Conservation (phyloP, 2,888 invertebrate genomes). For the Hesperia comma region DNA sequence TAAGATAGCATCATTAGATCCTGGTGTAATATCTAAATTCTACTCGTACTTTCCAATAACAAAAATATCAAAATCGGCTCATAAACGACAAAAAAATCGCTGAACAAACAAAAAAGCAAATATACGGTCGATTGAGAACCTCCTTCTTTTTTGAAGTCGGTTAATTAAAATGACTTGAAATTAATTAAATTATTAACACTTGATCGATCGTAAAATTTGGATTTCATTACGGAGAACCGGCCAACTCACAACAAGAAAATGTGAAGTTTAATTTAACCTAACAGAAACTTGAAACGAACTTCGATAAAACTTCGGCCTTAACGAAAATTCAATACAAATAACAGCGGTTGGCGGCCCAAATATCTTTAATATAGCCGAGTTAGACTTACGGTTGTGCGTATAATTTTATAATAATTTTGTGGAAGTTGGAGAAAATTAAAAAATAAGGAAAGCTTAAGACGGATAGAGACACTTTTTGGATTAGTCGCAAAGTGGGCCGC, state of each 20-base stretch:
- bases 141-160: too few relatives aligned
- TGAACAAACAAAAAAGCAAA: too few relatives aligned
- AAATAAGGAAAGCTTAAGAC: too few relatives aligned
- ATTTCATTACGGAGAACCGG: neutral
- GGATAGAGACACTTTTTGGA: too few relatives aligned
- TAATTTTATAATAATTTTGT: neutral
- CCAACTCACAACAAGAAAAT: neutral
- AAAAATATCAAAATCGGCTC: too few relatives aligned
- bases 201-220: neutral
- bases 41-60: too few relatives aligned
- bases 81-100: too few relatives aligned
- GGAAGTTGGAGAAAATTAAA: neutral
- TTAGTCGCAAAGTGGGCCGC: too few relatives aligned
- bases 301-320: constrained; percentile 5
- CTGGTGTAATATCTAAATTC: too few relatives aligned
- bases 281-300: neutral
- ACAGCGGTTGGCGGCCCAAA: neutral
- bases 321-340: constrained; percentile 7
- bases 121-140: too few relatives aligned
- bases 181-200: neutral
- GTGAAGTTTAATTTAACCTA: neutral
- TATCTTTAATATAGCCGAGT: neutral
- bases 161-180: too few relatives aligned
- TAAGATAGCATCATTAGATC: too few relatives aligned
- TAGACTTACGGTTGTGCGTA: neutral